These are phyloP conservation scores for Capitella teleta DNA, from an alignment of 1,140 invertebrate species.

Conservation along the genomic window DNA sequence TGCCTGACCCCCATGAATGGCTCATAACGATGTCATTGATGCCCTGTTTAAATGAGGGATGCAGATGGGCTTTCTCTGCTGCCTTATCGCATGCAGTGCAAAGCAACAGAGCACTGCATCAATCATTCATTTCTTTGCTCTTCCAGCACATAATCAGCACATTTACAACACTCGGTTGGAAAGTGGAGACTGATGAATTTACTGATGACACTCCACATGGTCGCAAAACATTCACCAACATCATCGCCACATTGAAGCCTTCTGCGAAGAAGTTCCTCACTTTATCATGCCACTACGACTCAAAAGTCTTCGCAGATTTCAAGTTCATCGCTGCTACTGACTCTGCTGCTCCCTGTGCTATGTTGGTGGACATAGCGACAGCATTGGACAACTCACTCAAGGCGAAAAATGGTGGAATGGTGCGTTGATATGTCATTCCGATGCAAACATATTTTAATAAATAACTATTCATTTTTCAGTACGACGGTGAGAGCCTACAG, in stretches of 20 bases:
- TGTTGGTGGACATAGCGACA: slow-evolving; percentile 49
- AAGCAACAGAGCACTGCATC: too few species aligned
- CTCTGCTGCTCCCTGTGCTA: slow-evolving; percentile 93
- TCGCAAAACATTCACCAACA: slow-evolving; percentile 9
- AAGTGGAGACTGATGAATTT: slow-evolving; percentile 6
- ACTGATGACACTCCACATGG: slow-evolving; percentile 6
- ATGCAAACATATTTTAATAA: neutral
- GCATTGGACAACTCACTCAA: slow-evolving; percentile 5
- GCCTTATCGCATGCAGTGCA: too few species aligned
- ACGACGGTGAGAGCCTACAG: slow-evolving; percentile 53
- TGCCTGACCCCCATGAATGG: too few species aligned
- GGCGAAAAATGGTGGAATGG: neutral
- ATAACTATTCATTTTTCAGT: too few species aligned
- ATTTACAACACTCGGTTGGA: slow-evolving; percentile 8
- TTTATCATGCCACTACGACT: slow-evolving; percentile 86
- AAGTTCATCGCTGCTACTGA: slow-evolving; percentile 88
- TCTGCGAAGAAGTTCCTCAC: neutral
- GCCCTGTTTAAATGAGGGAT: too few species aligned
- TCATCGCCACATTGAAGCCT: slow-evolving; percentile 9
- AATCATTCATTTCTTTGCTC: too few species aligned
- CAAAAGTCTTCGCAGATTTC: slow-evolving; percentile 61
- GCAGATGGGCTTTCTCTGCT: too few species aligned
- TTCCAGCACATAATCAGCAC: slow-evolving; percentile 1
- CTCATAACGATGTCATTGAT: too few species aligned
- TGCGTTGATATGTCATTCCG: neutral